Percentiles rank a stretch among this genome's conserved stretches.
Conservation (phyloP, 2,888 invertebrate species). For the Anagyrus pseudococci region DNA sequence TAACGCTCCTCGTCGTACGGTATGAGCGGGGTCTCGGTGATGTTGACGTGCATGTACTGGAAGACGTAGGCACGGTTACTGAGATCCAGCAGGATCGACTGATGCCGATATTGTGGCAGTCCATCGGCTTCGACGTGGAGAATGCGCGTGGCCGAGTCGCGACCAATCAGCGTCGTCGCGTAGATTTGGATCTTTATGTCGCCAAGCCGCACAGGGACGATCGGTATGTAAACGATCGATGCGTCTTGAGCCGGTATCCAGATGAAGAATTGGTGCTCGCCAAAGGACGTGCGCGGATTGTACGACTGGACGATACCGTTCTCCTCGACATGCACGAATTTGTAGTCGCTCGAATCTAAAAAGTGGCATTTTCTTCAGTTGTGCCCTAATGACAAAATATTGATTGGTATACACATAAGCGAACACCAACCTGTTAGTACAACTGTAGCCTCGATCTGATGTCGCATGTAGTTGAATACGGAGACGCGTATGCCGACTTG, state of each 20-base stretch:
- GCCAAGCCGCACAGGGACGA: conserved; percentile 83
- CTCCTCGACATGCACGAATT: conserved; percentile 90
- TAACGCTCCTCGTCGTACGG: conserved; percentile 90
- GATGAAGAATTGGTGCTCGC: conserved; percentile 95
- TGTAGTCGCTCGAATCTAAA: conserved; percentile 79
- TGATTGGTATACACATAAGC: no score
- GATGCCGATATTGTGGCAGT: conserved; percentile 89
- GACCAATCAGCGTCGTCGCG: conserved; percentile 77
- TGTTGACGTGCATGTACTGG: conserved; percentile 94
- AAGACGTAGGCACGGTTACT: conserved; percentile 90
- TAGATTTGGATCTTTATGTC: conserved; percentile 78
- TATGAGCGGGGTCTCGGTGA: conserved; percentile 91
- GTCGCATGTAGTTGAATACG: conserved; percentile 92
- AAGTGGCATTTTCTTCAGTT: conserved; percentile 54
- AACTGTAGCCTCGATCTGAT: conserved; percentile 84
- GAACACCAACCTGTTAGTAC: conserved; percentile 71
- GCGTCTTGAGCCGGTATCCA: conserved; percentile 82
- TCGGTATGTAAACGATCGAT: conserved; percentile 85
- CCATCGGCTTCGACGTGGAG: conserved; percentile 87
- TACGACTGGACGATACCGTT: conserved; percentile 85
- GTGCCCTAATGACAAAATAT: not conserved
- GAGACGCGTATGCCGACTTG: conserved; percentile 91
- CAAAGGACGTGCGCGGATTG: conserved; percentile 87
- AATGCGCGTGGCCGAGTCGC: conserved; percentile 71
- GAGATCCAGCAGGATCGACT: conserved; percentile 88